Percentiles rank a stretch among this genome's conserved stretches.
These are phyloP conservation scores for Lithosia quadra DNA, from an alignment of 2,888 invertebrate genomes.

Conservation along the genomic window DNA sequence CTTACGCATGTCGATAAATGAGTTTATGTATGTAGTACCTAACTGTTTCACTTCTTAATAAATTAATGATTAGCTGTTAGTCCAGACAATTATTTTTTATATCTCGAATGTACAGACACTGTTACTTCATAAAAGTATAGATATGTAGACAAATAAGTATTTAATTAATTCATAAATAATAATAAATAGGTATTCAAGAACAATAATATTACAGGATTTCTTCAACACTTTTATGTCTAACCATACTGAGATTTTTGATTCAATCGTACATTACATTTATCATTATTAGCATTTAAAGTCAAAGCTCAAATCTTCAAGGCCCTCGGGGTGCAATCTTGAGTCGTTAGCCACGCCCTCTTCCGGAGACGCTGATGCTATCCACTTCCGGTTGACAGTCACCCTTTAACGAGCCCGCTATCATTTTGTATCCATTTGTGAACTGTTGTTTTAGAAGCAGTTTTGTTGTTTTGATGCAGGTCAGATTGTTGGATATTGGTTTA, in stretches of 20 bases:
- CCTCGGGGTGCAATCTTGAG: conserved; percentile 63
- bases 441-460: conserved; percentile 38
- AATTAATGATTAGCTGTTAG: neutral
- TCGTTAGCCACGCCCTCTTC: conserved; percentile 69
- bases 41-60: neutral
- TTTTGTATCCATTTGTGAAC: conserved; percentile 65
- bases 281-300: conserved; percentile 28
- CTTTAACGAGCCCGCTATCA: conserved; percentile 68
- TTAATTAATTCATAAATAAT: no score
- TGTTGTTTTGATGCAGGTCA: conserved; percentile 20
- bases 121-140: no score
- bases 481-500: conserved; percentile 1
- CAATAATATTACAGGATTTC: neutral
- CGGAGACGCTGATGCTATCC: conserved; percentile 62
- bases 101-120: no score
- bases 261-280: neutral
- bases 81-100: no score
- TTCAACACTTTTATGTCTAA: neutral
- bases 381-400: conserved; percentile 61
- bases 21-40: no score
- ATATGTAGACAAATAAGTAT: no score
- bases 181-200: no score
- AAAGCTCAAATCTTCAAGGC: conserved; percentile 50
- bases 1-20: neutral
- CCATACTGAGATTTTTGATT: neutral